A percentile compares a stretch with the other conserved stretches of the same genome.
phyloP scores from a whole-genome alignment of 2,797 vertebrate genomes.

The Helostoma temminkii region DNA sequence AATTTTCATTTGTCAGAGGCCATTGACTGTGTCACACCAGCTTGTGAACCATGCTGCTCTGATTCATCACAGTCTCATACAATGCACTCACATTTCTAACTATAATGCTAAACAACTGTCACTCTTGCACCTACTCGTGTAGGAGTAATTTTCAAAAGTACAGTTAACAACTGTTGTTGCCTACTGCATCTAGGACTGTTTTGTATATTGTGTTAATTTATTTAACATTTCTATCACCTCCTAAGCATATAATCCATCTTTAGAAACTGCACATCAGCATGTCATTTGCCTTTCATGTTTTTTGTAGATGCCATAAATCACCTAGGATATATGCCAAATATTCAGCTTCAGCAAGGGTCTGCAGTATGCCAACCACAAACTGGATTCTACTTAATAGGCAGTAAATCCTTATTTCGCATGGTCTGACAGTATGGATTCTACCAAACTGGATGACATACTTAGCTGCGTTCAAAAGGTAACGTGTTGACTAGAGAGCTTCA shows the following conservation, averaged over 20 bases:
- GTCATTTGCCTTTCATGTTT: conserved; percentile 37
- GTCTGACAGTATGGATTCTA: conserved; percentile 43
- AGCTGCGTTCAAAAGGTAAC: conserved; percentile 74
- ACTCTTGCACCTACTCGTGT: conserved; percentile 1
- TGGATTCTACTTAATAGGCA: conserved; percentile 56
- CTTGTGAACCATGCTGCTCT: conserved; percentile 58
- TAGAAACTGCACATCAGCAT: conserved; percentile 20
- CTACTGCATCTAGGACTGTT: not conserved
- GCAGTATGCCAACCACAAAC: conserved; percentile 39
- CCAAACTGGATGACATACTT: conserved; percentile 67
- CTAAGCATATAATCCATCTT: conserved; percentile 14
- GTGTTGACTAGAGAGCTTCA: conserved; percentile 47
- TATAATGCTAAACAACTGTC: conserved; percentile 20
- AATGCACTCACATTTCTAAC: conserved; percentile 30
- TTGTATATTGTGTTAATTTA: not conserved
- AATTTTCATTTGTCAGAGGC: conserved; percentile 73
- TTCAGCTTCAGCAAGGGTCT: conserved; percentile 29
- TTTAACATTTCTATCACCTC: not conserved
- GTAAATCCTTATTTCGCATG: conserved; percentile 65
- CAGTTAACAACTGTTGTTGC: not conserved
- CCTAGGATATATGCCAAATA: conserved; percentile 24
- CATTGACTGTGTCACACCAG: conserved; percentile 66
- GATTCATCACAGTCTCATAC: conserved; percentile 69
- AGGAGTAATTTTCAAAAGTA: conserved; percentile 1
- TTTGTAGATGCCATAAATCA: conserved; percentile 33